These are phyloP conservation scores for Nephrocerus scutellatus DNA, from an alignment of 2,888 invertebrate genomes.

Conservation along the genomic window DNA sequence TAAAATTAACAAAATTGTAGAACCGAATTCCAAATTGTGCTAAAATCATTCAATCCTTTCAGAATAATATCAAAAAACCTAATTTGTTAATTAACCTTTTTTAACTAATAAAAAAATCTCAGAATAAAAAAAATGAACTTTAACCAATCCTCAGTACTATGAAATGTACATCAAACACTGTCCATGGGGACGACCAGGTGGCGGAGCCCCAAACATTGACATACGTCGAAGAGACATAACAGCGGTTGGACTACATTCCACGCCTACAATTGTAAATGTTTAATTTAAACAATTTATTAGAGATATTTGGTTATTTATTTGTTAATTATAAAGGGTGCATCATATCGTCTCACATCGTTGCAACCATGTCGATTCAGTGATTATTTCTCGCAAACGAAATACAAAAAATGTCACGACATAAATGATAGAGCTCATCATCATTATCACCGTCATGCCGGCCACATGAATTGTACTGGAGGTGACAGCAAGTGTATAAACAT, in stretches of 20 bases:
- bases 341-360: slow-evolving; percentile 37
- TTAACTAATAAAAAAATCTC: no score
- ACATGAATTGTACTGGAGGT: slow-evolving; percentile 30
- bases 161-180: slow-evolving; percentile 65
- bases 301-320: slow-evolving; percentile 10
- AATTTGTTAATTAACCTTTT: no score
- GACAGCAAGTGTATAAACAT: slow-evolving; percentile 34
- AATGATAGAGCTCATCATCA: slow-evolving; percentile 36
- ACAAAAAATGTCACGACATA: slow-evolving; percentile 38
- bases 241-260: slow-evolving; percentile 60
- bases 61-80: no score
- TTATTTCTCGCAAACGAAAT: slow-evolving; percentile 34
- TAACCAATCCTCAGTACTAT: slow-evolving; percentile 46
- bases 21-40: no score
- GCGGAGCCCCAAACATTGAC: slow-evolving; percentile 64
- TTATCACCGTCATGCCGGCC: slow-evolving; percentile 17
- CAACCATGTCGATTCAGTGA: slow-evolving; percentile 43
- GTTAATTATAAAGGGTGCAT: slow-evolving; percentile 24
- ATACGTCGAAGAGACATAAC: slow-evolving; percentile 63
- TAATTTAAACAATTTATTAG: slow-evolving; percentile 5
- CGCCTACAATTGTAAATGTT: slow-evolving; percentile 50
- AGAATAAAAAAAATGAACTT: slow-evolving; percentile 10
- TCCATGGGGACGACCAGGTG: slow-evolving; percentile 72
- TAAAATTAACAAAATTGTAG: no score
- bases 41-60: no score